Conservation (phyloP, 2,797 vertebrate genomes). For the Neosalanx taihuensis region DNA sequence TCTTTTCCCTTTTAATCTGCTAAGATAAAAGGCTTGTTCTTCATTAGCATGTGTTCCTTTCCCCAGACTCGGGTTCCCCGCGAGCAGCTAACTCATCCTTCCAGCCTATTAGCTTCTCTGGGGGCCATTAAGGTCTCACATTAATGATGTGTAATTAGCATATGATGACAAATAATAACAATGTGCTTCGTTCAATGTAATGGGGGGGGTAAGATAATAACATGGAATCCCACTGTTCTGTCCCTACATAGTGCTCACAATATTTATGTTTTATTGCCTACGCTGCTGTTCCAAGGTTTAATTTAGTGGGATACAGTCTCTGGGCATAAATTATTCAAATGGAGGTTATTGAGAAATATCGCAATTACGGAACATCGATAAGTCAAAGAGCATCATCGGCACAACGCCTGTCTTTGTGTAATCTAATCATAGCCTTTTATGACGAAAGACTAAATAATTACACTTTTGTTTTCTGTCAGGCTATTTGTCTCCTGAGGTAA, state of each 20-base stretch:
- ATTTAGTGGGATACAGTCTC: conserved; percentile 62
- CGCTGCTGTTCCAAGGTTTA: conserved; percentile 73
- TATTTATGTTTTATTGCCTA: conserved; percentile 74
- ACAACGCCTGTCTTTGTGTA: conserved; percentile 54
- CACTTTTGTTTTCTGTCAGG: conserved; percentile 42
- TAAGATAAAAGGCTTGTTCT: conserved; percentile 82
- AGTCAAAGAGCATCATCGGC: conserved; percentile 68
- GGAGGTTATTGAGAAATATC: conserved; percentile 66
- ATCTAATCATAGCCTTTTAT: conserved; percentile 57
- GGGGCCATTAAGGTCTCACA: conserved; percentile 87
- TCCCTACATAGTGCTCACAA: conserved; percentile 71
- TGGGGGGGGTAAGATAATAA: conserved; percentile 89
- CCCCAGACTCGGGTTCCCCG: conserved; percentile 69
- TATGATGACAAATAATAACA: conserved; percentile 95
- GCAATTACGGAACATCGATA: conserved; percentile 64
- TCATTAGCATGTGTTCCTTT: conserved; percentile 80
- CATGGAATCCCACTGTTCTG: conserved; percentile 82
- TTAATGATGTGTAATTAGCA: conserved; percentile 98
- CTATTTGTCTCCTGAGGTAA: conserved; percentile 31
- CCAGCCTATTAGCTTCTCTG: conserved; percentile 83
- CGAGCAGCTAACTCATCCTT: conserved; percentile 74
- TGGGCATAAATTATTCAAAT: conserved; percentile 79
- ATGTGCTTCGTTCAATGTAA: conserved; percentile 85
- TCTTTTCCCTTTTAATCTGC: conserved; percentile 88
- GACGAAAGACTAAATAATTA: conserved; percentile 40